Percentiles rank a stretch among this genome's conserved stretches.
These are phyloP conservation scores for Bovichtus diacanthus DNA, from an alignment of 2,797 vertebrate species.

Conservation along the genomic window DNA sequence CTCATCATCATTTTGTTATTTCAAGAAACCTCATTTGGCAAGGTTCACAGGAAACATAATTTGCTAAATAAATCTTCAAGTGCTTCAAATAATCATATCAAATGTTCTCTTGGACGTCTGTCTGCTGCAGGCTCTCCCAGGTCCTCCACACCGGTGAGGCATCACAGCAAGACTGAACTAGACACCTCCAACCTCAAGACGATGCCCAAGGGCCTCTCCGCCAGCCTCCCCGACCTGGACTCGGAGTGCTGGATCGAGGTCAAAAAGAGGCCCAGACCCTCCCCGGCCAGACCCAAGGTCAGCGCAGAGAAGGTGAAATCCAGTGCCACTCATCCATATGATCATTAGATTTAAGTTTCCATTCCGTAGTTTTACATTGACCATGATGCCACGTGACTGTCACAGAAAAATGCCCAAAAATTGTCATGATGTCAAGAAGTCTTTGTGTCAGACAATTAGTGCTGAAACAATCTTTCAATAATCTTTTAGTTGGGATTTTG, in stretches of 20 bases:
- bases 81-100: background rate
- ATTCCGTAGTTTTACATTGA: background rate
- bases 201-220: slow-evolving; percentile 96
- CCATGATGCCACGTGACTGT: background rate
- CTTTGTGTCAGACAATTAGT: no score
- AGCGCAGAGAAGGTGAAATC: slow-evolving; percentile 53
- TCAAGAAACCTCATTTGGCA: no score
- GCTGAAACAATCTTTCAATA: no score
- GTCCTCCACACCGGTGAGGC: slow-evolving; percentile 82
- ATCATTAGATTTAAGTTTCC: background rate
- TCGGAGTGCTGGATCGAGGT: slow-evolving; percentile 99
- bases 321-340: background rate
- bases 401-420: no score
- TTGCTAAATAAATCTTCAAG: background rate
- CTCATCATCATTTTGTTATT: no score
- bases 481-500: background rate
- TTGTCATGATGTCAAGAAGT: no score
- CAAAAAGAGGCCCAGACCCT: slow-evolving; percentile 95
- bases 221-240: slow-evolving; percentile 96
- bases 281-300: slow-evolving; percentile 93
- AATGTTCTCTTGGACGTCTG: background rate
- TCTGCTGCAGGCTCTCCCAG: slow-evolving; percentile 87
- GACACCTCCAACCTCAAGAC: slow-evolving; percentile 95
- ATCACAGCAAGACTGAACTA: slow-evolving; percentile 83
- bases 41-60: no score